Evolutionary conservation across 2,797 vertebrate species (phyloP), one percentile per base, ranked within the genome.

Genomic region (Gambusia yucatana): DNA sequence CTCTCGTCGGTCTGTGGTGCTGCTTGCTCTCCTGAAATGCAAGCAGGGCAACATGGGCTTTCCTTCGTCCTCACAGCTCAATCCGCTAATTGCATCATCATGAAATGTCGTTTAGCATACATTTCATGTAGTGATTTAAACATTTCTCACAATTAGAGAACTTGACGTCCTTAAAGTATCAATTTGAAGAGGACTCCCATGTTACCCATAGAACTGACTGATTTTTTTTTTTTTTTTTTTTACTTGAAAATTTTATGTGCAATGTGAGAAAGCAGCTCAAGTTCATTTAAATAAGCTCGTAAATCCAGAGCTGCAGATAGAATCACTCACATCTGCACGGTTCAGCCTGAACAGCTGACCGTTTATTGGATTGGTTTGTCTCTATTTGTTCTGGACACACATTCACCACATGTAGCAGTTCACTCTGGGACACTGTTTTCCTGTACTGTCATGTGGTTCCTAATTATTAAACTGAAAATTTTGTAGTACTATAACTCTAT

Each of bases 11-110:
- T 88, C 87, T 92, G 93, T 77, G 78, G 92, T 93, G 91, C 52
- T 80, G 90, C 92, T 94, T 93, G 91, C 90, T 87, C 84, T 88
- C 86, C 87, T 79, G 78, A 92, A 88, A 90, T 89, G 91, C 91
- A 92, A 91, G 89, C 92, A 92, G 91, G 94, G 92, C 92, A 95
- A 91, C 91, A 95, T 93, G 93, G 90, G 93, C 93, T 88, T 93
- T 78, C 80, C 36, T 46, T 61, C 4, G 47, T 80, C 36, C 36
- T 44, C 22, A 25, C 47, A 44, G 28, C 33, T 44, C 20, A 55
- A 14, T 4, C 30, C 0, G 7, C 20, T 14, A 63, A 7, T 47
- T 3, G 1, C 25, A 17, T 41, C 11, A n/a, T 57, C 22, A 28
- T 44, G 5, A 71, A 71, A 46, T 46, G 22, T 14, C 5, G 6